Conservation (phyloP, 1,140 invertebrate species). For the Mercenaria mercenaria region DNA sequence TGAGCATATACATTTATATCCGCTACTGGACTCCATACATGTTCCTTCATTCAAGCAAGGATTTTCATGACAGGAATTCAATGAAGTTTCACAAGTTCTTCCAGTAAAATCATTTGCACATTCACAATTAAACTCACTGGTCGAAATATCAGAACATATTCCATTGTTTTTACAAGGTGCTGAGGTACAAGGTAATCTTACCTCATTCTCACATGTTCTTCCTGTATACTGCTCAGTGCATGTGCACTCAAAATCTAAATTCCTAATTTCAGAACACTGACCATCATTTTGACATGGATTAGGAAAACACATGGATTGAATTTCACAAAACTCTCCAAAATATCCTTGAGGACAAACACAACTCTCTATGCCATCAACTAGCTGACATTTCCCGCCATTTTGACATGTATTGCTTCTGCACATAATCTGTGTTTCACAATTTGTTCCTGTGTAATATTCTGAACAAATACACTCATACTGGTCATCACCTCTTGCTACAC, state of each 20-base stretch:
- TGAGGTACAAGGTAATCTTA: constrained; percentile 52
- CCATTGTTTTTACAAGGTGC: constrained; percentile 76
- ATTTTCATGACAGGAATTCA: constrained; percentile 71
- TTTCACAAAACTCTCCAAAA: constrained; percentile 80
- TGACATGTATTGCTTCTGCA: constrained; percentile 76
- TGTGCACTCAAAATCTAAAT: constrained; percentile 68
- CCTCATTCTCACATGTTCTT: constrained; percentile 66
- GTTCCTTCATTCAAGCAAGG: constrained; percentile 72
- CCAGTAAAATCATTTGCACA: constrained; percentile 74
- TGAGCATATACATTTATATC: constrained; percentile 65
- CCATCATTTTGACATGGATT: constrained; percentile 75
- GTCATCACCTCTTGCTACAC: constrained; percentile 56
- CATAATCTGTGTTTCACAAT: constrained; percentile 91
- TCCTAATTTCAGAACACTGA: constrained; percentile 70
- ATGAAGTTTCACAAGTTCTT: constrained; percentile 78
- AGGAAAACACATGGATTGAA: constrained; percentile 74
- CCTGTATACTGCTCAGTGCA: constrained; percentile 69
- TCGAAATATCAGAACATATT: constrained; percentile 83
- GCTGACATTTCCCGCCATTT: constrained; percentile 92
- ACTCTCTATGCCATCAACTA: constrained; percentile 86
- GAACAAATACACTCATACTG: constrained; percentile 76
- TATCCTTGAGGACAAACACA: constrained; percentile 73
- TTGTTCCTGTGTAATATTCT: constrained; percentile 90
- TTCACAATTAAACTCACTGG: constrained; percentile 66
- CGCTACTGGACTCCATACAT: constrained; percentile 60